Conservation (phyloP, 2,888 invertebrate genomes). For the Reticulitermes lucifugus region DNA sequence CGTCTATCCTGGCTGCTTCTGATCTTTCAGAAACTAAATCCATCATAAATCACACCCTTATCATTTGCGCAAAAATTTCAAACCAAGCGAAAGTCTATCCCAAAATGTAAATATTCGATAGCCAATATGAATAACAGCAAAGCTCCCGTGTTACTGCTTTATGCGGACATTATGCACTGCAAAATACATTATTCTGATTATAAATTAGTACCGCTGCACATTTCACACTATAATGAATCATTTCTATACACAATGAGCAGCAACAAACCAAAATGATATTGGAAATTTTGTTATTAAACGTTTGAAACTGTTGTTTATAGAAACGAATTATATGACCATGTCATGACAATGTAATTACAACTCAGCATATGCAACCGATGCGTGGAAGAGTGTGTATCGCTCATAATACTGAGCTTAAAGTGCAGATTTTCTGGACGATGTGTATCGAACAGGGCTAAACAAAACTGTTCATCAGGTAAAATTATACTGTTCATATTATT, state of each 20-base stretch:
- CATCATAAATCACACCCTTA: background rate
- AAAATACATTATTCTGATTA: background rate
- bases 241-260: slow-evolving; percentile 16
- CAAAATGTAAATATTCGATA: background rate
- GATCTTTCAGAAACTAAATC: background rate
- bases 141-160: background rate
- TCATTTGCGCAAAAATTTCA: background rate
- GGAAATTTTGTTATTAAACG: slow-evolving; percentile 23
- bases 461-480: background rate
- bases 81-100: background rate
- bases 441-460: background rate
- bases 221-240: slow-evolving; percentile 15
- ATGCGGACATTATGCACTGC: background rate
- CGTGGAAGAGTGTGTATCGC: background rate
- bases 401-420: background rate
- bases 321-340: background rate
- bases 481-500: too few relatives aligned
- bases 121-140: background rate
- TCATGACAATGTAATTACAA: slow-evolving; percentile 16
- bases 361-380: slow-evolving; percentile 1
- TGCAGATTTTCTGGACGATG: background rate
- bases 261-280: slow-evolving; percentile 11
- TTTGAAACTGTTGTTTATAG: slow-evolving; percentile 5
- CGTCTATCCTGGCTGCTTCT: too few relatives aligned
- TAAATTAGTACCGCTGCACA: background rate